These are phyloP conservation scores for Seriola dumerili DNA, from an alignment of 2,113 vertebrate genomes.

Conservation along the genomic window DNA sequence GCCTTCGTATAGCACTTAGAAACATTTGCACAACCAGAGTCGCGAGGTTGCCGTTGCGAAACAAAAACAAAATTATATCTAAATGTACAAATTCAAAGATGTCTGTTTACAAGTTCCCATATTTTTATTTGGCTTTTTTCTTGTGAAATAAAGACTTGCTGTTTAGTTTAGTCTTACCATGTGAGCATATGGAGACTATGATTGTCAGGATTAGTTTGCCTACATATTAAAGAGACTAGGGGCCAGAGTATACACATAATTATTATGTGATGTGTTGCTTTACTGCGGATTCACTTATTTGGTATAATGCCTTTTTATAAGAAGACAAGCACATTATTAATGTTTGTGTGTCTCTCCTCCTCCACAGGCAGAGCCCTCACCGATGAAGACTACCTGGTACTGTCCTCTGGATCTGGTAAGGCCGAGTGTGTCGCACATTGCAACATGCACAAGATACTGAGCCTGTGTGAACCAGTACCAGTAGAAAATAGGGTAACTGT, in stretches of 20 bases:
- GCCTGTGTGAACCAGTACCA: conserved; percentile 20
- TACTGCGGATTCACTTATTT: background rate
- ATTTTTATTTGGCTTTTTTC: background rate
- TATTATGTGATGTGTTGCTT: background rate
- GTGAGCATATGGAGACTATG: background rate
- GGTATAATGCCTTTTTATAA: background rate
- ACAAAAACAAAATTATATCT: background rate
- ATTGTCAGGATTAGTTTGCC: background rate
- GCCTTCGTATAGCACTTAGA: too few species aligned
- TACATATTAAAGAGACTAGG: background rate
- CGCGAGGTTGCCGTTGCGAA: background rate
- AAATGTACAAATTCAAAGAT: background rate
- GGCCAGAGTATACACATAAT: background rate
- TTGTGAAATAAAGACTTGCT: background rate
- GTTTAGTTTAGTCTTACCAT: too few species aligned
- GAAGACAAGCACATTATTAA: background rate
- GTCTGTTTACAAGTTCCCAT: background rate
- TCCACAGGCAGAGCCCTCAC: conserved; percentile 78
- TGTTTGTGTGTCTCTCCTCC: conserved; percentile 22
- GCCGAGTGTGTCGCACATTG: background rate
- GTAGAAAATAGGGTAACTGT: conserved; percentile 48
- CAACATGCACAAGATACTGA: background rate
- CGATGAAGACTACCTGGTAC: conserved; percentile 89
- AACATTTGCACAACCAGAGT: background rate
- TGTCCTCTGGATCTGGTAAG: conserved; percentile 86